Evolutionary conservation across 2,113 vertebrate genomes (phyloP), one percentile per base, ranked within the genome.

Genomic region (Saguinus midas): DNA sequence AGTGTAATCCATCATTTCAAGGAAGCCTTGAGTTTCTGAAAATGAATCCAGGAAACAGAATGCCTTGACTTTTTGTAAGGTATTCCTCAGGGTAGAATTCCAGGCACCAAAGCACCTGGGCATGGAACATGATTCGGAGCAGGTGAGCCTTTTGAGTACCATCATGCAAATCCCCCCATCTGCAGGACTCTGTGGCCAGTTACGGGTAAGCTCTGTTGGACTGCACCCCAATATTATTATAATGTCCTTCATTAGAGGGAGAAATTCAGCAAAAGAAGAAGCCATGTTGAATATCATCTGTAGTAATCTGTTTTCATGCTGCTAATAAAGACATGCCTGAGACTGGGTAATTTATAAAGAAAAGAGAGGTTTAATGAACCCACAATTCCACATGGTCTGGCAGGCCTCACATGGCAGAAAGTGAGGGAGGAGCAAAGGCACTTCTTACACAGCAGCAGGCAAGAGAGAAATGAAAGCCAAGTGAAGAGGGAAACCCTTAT

Each of bases 171-270:
- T 9, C 3, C 75, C 29, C 50, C 25, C 32, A 5, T 3, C 43
- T 13, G 21, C 5, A 5, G 23, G 45, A 10, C 27, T 66, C 52
- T 18, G 18, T 12, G 2, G 23, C 52, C 70, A 17, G 66, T 11
- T 8, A 23, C 68, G 48, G 61, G 66, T 29, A 6, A 52, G n/a
- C 1, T 0, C 3, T 20, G 37, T 14, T 12, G 35, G 32, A 50
- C 45, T 8, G n/a, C 1, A 9, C 58, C 17, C 5, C 29, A 7
- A 16, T 1, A 13, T 32, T 11, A n/a, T 0, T 3, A 5, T 2
- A 10, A 13, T 1, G n/a, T 35, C 61, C 61, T 25, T 43, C 23
- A 6, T 32, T 1, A 66, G 29, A 78, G 58, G 43, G 50, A 64
- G 23, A 58, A 78, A 87, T 61, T 12, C 6, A 13, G 73, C 57